phyloP scores from a whole-genome alignment of 2,888 invertebrate genomes.

The Cosmopolites sordidus region DNA sequence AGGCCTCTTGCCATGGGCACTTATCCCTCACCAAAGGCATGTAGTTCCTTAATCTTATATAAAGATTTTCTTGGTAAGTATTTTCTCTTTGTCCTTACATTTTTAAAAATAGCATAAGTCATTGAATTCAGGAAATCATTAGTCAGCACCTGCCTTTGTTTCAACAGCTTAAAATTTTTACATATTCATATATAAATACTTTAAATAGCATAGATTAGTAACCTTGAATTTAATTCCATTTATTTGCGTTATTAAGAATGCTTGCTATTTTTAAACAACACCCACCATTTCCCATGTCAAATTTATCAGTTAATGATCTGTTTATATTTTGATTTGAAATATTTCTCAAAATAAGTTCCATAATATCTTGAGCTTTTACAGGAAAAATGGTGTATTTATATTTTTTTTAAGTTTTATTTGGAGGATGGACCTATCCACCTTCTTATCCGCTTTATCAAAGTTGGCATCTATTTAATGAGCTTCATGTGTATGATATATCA shows the following conservation, averaged over 20 bases:
- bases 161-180: neutral
- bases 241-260: neutral
- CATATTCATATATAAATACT: neutral
- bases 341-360: too few relatives aligned
- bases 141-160: conserved; percentile 2
- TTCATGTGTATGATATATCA: conserved; percentile 80
- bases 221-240: conserved; percentile 6
- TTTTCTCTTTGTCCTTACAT: neutral
- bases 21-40: conserved; percentile 95
- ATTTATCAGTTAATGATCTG: conserved; percentile 6
- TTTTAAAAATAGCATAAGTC: too few relatives aligned
- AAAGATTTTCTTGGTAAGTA: conserved; percentile 67
- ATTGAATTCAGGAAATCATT: too few relatives aligned
- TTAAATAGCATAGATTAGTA: neutral
- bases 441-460: conserved; percentile 79
- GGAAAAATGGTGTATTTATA: neutral
- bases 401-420: conserved; percentile 61
- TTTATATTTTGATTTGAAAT: too few relatives aligned
- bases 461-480: conserved; percentile 85
- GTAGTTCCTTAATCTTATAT: conserved; percentile 87
- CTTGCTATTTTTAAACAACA: conserved; percentile 8
- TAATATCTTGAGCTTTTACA: too few relatives aligned
- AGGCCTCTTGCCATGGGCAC: conserved; percentile 77
- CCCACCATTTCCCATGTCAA: conserved; percentile 6
- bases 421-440: conserved; percentile 93